These are phyloP conservation scores for Fratercula arctica DNA, from an alignment of 2,797 vertebrate species.

Conservation along the genomic window DNA sequence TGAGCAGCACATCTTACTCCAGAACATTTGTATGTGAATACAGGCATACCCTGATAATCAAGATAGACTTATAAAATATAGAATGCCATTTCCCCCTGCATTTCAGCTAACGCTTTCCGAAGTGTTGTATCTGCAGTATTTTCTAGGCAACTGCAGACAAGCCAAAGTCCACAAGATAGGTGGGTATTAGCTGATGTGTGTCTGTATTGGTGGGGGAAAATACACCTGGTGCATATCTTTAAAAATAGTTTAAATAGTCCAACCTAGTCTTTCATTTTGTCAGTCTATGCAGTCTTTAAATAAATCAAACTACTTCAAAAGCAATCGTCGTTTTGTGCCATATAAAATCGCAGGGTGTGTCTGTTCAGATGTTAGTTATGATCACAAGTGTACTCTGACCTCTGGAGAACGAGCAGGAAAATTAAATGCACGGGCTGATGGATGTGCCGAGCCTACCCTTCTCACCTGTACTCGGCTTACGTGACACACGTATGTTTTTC, in stretches of 20 bases:
- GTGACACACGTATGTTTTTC: accelerated
- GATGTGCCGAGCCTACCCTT: not conserved
- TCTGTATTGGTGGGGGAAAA: not conserved
- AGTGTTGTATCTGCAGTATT: not conserved
- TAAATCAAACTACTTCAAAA: not conserved
- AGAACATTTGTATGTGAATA: accelerated
- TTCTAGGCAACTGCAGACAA: not conserved
- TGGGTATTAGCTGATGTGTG: not conserved
- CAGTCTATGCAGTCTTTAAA: not conserved
- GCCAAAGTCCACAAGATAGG: not conserved
- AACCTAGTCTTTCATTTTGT: not conserved
- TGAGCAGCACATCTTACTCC: not conserved
- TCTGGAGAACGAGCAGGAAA: not conserved
- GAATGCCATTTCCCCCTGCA: accelerated
- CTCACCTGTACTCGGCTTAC: accelerated
- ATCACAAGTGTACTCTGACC: not conserved
- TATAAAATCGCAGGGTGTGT: not conserved
- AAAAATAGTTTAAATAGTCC: not conserved
- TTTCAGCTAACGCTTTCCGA: not conserved
- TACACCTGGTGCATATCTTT: not conserved
- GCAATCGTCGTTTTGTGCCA: not conserved
- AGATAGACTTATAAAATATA: not conserved
- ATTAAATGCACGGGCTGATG: accelerated
- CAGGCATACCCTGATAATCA: not conserved
- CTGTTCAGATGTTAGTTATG: not conserved